Percentiles rank a stretch among this genome's conserved stretches.
phyloP scores from a whole-genome alignment of 2,888 invertebrate genomes.

The Peribatodes rhomboidaria region DNA sequence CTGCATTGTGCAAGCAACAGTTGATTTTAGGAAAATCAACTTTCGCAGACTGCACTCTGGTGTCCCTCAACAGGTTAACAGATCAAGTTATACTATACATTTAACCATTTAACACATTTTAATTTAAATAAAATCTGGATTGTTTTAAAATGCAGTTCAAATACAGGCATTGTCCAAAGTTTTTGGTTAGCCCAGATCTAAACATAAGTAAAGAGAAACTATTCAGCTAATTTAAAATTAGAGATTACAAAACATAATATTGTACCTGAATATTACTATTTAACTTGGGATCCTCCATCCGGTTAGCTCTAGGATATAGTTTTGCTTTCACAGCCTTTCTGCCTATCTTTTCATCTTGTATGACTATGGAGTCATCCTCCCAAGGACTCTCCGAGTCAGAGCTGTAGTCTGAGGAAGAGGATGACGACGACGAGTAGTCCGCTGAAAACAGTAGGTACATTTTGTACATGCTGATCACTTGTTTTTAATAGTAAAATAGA shows the following conservation, averaged over 20 bases:
- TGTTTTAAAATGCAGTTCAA: background rate
- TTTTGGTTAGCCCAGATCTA: too few relatives aligned
- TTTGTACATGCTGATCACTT: background rate
- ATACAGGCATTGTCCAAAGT: background rate
- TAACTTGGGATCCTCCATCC: slow-evolving; percentile 78
- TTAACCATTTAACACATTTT: too few relatives aligned
- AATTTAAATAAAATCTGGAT: too few relatives aligned
- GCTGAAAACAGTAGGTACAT: slow-evolving; percentile 52
- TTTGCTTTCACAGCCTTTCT: slow-evolving; percentile 63
- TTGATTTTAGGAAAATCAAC: too few relatives aligned
- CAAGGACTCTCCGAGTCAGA: slow-evolving; percentile 78
- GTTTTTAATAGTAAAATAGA: background rate
- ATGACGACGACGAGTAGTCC: slow-evolving; percentile 71
- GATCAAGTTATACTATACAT: too few relatives aligned
- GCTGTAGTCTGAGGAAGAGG: slow-evolving; percentile 77
- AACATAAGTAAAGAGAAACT: too few relatives aligned
- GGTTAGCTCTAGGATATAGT: slow-evolving; percentile 74
- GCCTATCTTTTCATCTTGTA: slow-evolving; percentile 62
- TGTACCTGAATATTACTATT: slow-evolving; percentile 72
- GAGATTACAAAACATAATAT: too few relatives aligned
- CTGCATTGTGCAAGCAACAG: too few relatives aligned
- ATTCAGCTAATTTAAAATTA: too few relatives aligned
- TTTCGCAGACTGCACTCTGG: too few relatives aligned
- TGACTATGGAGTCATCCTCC: slow-evolving; percentile 77
- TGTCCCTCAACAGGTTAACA: too few relatives aligned